These are phyloP conservation scores for Phymorhynchus buccinoides DNA, from an alignment of 1,140 invertebrate genomes.

Conservation along the genomic window DNA sequence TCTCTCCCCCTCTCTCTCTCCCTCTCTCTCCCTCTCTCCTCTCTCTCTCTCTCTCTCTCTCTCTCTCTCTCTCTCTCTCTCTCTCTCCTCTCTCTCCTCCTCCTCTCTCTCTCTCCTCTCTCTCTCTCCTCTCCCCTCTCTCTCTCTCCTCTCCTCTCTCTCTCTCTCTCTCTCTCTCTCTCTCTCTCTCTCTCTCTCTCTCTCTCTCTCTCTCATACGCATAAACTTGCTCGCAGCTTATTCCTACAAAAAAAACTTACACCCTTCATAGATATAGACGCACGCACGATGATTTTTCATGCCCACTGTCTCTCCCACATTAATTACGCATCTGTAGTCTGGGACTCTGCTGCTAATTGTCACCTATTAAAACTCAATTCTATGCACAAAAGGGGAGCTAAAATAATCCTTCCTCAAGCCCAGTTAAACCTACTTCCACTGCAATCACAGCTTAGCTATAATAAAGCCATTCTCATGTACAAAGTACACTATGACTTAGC, in stretches of 20 bases:
- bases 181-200: background rate
- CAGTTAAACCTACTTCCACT: too few species aligned
- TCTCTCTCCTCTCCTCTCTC: background rate
- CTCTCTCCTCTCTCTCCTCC: background rate
- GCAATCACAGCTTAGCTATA: too few species aligned
- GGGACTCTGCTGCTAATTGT: too few species aligned
- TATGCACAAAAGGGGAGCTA: too few species aligned
- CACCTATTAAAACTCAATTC: too few species aligned
- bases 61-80: background rate
- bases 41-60: background rate
- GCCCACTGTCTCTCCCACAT: too few species aligned
- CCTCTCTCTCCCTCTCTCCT: too few species aligned
- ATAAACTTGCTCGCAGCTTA: background rate
- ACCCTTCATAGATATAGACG: background rate
- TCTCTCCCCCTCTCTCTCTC: background rate
- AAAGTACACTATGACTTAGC: too few species aligned
- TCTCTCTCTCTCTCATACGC: background rate
- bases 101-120: background rate
- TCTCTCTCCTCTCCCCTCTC: background rate
- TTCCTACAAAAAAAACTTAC: background rate
- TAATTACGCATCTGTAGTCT: too few species aligned
- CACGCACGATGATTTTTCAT: too few species aligned
- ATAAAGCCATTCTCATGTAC: too few species aligned
- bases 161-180: background rate
- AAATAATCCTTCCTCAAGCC: too few species aligned